phyloP scores from a whole-genome alignment of 2,113 vertebrate species.

The Podarcis raffonei region DNA sequence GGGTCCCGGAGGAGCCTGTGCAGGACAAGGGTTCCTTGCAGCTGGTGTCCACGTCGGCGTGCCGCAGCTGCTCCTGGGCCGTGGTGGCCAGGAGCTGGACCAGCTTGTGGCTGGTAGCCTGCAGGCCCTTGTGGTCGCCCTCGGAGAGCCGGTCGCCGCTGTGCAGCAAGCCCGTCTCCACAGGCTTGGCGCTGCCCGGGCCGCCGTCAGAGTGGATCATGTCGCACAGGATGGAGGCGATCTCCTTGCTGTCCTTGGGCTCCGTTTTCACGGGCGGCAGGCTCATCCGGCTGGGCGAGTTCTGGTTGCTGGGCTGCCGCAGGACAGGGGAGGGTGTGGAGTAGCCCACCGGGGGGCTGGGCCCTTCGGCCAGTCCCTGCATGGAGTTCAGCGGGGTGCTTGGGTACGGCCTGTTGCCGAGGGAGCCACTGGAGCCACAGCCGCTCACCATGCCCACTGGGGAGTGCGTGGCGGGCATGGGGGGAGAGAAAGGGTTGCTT shows the following conservation, averaged over 20 bases:
- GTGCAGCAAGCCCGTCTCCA: slow-evolving; percentile 68
- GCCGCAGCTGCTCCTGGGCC: slow-evolving; percentile 76
- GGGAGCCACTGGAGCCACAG: slow-evolving; percentile 58
- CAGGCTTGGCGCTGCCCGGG: slow-evolving; percentile 63
- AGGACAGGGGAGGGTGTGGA: slow-evolving; percentile 80
- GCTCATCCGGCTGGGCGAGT: slow-evolving; percentile 73
- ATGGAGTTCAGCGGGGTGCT: slow-evolving; percentile 66
- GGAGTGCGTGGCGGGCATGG: slow-evolving; percentile 84
- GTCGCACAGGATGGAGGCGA: slow-evolving; percentile 75
- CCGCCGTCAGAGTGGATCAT: slow-evolving; percentile 72
- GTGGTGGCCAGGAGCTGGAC: slow-evolving; percentile 85
- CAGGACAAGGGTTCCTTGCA: slow-evolving; percentile 77
- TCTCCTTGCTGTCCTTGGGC: slow-evolving; percentile 79
- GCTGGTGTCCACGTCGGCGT: slow-evolving; percentile 69
- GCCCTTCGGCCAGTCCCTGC: slow-evolving; percentile 75
- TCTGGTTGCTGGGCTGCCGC: slow-evolving; percentile 81
- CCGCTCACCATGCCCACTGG: slow-evolving; percentile 77
- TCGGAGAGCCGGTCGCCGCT: slow-evolving; percentile 67
- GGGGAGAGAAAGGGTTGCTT: slow-evolving; percentile 88
- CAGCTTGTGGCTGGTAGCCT: slow-evolving; percentile 81
- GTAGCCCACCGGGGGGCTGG: slow-evolving; percentile 74
- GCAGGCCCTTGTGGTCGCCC: slow-evolving; percentile 75
- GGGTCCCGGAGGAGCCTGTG: slow-evolving; percentile 46
- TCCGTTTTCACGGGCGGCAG: slow-evolving; percentile 80
- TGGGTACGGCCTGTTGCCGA: slow-evolving; percentile 79